Evolutionary conservation across 2,113 vertebrate species (phyloP).

Genomic region (Melanostigma gelatinosum): DNA sequence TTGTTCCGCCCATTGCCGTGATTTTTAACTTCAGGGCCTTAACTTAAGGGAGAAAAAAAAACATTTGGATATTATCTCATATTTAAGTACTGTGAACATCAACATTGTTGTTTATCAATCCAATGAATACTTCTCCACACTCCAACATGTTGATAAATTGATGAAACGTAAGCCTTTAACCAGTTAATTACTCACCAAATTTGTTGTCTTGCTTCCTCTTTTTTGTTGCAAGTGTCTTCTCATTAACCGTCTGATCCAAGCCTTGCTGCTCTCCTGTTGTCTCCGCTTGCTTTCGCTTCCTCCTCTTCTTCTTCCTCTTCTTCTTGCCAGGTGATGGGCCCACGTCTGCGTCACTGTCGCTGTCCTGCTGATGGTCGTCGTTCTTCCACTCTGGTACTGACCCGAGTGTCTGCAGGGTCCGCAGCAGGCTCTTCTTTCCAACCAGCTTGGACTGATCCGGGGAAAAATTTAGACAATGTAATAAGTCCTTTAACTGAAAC

Average conservation of each 20-base stretch:
- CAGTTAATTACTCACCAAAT: conserved; percentile 57
- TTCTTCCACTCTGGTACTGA: conserved; percentile 77
- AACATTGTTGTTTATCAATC: background rate
- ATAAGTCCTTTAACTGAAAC: background rate
- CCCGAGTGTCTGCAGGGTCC: conserved; percentile 80
- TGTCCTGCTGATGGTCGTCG: conserved; percentile 26
- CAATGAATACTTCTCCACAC: background rate
- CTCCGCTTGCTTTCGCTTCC: conserved; percentile 58
- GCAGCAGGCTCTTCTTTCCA: conserved; percentile 79
- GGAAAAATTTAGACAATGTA: background rate
- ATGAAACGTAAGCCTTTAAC: background rate
- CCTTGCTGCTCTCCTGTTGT: conserved; percentile 40
- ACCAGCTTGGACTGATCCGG: conserved; percentile 57
- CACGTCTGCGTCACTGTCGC: conserved; percentile 66
- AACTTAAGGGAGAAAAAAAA: conserved; percentile 27
- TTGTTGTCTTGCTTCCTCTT: conserved; percentile 51
- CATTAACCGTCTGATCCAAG: background rate
- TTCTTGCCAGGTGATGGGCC: conserved; percentile 46
- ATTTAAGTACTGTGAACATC: background rate
- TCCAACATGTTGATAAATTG: background rate
- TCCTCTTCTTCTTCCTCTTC: conserved; percentile 78
- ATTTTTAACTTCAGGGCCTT: background rate
- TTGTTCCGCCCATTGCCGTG: background rate
- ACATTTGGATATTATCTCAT: background rate
- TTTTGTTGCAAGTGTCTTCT: conserved; percentile 34